Evolutionary conservation across 2,797 vertebrate species (phyloP), one percentile per base, ranked within the genome.

Genomic region (Poecilia gillii): DNA sequence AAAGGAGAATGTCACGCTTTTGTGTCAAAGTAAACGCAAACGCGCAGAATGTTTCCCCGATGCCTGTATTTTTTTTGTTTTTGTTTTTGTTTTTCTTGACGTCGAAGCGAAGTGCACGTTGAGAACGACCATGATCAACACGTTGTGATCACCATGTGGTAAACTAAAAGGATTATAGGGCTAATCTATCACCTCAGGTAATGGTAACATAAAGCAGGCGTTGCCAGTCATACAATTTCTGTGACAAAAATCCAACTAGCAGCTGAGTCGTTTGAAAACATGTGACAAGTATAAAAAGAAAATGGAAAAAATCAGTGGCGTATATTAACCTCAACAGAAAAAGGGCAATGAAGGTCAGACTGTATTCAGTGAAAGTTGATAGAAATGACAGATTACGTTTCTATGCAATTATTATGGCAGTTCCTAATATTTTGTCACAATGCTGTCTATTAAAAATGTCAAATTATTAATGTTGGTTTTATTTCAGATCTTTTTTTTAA

Each of bases 1-100:
- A 77, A 43, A 66, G 47, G 68, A 57, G 73, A 75, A 41, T 36
- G 23, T 39, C 41, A 45, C 47, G 33, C 45, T 39, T 76, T 81
- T 76, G 46, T 72, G 80, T 72, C 62, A 76, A 16, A 28, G 36
- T 33, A 77, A 77, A 78, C 16, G 41, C 59, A 43, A n/a, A 20
- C 9, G 20, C 72, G 72, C 51, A 72, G 6, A 78, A 43, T 7
- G 16, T 31, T 41, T 64, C 72, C 4, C 23, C 9, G 20, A 28
- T 41, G 28, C 5, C 6, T 14, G 14, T 0, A 5, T n/a, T 64
- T 45, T 12, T 49, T 41, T n/a, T n/a, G n/a, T n/a, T 41, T 8
- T 41, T 41, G 1, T 41, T 41, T 39, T 41, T 39, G 36, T 8
- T 41, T 73, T 45, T 33, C 1, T 43, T 31, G 1, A n/a, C 2